phyloP scores from a whole-genome alignment of 2,888 invertebrate genomes.

The Drosophila borborema region DNA sequence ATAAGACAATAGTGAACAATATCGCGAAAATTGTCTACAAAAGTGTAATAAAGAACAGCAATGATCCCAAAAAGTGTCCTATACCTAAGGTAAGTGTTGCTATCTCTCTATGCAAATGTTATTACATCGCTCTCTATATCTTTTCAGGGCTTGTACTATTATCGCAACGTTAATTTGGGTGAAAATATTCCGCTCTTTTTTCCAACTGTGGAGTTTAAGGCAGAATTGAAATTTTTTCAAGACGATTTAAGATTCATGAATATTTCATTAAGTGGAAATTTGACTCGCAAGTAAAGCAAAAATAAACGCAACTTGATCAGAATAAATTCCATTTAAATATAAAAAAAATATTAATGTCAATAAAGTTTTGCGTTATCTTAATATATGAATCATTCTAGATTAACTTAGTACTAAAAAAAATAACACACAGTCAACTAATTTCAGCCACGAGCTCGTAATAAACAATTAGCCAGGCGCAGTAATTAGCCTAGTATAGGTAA shows the following conservation, averaged over 20 bases:
- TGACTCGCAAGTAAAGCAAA: neutral
- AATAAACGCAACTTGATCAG: neutral
- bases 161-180: neutral
- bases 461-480: too few species aligned
- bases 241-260: neutral
- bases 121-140: neutral
- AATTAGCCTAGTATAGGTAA: neutral
- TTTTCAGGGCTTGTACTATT: constrained; percentile 46
- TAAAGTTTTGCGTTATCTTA: neutral
- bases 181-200: constrained; percentile 2
- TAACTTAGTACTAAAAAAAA: neutral
- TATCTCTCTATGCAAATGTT: neutral
- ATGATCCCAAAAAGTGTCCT: constrained; percentile 39
- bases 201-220: neutral
- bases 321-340: too few species aligned
- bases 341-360: neutral
- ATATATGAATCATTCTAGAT: neutral
- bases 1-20: constrained; percentile 18
- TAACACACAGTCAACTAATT: neutral
- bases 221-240: neutral
- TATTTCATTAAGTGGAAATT: neutral
- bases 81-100: constrained; percentile 33
- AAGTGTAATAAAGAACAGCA: constrained; percentile 25
- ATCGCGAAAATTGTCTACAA: constrained; percentile 37
- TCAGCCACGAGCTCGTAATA: neutral